These are phyloP conservation scores for Gymnogyps californianus DNA, from an alignment of 2,113 vertebrate genomes.

Conservation along the genomic window DNA sequence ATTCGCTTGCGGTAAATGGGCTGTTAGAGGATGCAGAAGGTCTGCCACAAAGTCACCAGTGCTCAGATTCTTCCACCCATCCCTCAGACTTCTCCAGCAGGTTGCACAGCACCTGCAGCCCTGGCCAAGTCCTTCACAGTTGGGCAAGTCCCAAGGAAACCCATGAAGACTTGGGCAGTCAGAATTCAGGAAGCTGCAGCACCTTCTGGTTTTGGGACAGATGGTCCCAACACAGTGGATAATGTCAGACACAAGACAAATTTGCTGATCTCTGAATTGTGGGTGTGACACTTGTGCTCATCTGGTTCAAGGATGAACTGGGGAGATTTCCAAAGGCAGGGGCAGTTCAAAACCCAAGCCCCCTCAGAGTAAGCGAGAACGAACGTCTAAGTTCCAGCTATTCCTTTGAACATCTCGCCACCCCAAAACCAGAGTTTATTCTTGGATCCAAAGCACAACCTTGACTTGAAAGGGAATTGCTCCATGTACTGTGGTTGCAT, in stretches of 20 bases:
- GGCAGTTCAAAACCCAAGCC: neutral
- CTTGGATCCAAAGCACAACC: neutral
- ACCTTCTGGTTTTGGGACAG: neutral
- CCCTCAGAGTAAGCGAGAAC: neutral
- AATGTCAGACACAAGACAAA: neutral
- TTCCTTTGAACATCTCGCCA: neutral
- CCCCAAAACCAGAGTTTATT: neutral
- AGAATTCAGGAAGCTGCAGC: neutral
- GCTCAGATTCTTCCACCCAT: neutral
- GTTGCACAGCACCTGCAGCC: neutral
- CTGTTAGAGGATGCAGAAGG: neutral
- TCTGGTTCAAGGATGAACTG: neutral
- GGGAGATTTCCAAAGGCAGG: neutral
- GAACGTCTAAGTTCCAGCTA: neutral
- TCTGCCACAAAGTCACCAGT: neutral
- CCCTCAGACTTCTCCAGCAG: neutral
- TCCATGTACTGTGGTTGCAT: accelerated
- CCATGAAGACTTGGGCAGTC: neutral
- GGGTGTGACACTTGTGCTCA: neutral
- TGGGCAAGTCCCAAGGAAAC: neutral
- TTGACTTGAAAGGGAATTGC: neutral
- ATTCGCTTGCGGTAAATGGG: accelerated
- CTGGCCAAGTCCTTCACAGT: neutral
- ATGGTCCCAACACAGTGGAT: accelerated
- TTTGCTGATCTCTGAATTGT: neutral